These are phyloP conservation scores for Malacosoma neustria DNA, from an alignment of 2,888 invertebrate genomes.

Conservation along the genomic window DNA sequence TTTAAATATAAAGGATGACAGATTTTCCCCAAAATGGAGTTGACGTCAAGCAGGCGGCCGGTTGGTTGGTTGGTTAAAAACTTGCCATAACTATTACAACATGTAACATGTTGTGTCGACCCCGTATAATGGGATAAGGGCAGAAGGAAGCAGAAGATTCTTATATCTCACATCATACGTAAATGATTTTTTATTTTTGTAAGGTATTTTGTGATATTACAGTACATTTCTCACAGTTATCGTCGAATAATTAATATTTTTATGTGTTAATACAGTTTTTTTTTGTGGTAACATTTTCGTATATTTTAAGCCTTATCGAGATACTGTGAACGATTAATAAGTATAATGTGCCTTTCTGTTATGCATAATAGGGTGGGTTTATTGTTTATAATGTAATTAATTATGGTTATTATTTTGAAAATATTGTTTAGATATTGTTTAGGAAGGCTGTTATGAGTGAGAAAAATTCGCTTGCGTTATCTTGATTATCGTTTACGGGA, in stretches of 20 bases:
- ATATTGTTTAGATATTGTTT: not conserved
- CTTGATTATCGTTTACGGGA: constrained; percentile 7
- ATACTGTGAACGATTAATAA: constrained; percentile 23
- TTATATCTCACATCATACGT: too few species aligned
- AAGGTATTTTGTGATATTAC: too few species aligned
- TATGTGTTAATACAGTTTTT: not conserved
- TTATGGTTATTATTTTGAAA: constrained; percentile 17
- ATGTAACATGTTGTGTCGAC: too few species aligned
- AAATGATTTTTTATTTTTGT: too few species aligned
- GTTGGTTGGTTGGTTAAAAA: too few species aligned
- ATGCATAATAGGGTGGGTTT: constrained; percentile 26
- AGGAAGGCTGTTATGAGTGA: not conserved
- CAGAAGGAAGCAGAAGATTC: too few species aligned
- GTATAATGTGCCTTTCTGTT: constrained; percentile 26
- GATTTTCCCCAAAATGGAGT: too few species aligned
- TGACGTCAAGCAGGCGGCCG: too few species aligned
- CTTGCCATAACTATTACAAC: too few species aligned
- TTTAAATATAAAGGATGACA: too few species aligned
- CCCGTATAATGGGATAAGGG: too few species aligned
- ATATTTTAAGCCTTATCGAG: not conserved
- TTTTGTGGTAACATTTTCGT: not conserved
- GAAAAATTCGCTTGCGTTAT: constrained; percentile 7
- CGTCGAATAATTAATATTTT: not conserved
- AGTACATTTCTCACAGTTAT: not conserved
- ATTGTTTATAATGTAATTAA: constrained; percentile 23